These are phyloP conservation scores for Caenorhabditis tropicalis DNA, from an alignment of 1,140 invertebrate species.

Conservation along the genomic window DNA sequence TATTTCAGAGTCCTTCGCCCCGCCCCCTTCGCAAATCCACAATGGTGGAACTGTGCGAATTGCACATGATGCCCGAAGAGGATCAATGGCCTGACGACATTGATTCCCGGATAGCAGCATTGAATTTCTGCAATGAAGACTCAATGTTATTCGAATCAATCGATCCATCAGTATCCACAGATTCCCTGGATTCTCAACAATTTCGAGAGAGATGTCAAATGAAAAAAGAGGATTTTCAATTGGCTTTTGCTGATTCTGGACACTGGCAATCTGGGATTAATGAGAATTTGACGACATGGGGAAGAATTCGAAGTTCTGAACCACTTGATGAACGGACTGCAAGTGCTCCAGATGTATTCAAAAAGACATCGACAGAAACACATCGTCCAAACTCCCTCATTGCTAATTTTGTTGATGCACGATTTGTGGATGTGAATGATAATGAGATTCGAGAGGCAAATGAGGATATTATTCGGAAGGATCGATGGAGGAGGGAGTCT, in stretches of 20 bases:
- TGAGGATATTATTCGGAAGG: slow-evolving; percentile 56
- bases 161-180: slow-evolving; percentile 64
- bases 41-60: slow-evolving; percentile 69
- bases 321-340: slow-evolving; percentile 53
- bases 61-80: slow-evolving; percentile 60
- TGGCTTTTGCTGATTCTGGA: slow-evolving; percentile 69
- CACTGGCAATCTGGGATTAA: slow-evolving; percentile 61
- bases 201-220: slow-evolving; percentile 61
- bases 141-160: slow-evolving; percentile 44
- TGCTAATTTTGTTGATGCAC: slow-evolving; percentile 65
- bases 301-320: slow-evolving; percentile 51
- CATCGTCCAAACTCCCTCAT: slow-evolving; percentile 52
- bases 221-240: slow-evolving; percentile 71
- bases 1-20: not conserved
- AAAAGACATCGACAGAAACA: slow-evolving; percentile 21
- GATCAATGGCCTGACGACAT: slow-evolving; percentile 60
- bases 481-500: slow-evolving; percentile 50
- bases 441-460: slow-evolving; percentile 68
- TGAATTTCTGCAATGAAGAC: slow-evolving; percentile 61
- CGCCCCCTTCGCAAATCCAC: not conserved
- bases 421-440: slow-evolving; percentile 70
- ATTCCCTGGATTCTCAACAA: slow-evolving; percentile 57
- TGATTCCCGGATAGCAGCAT: slow-evolving; percentile 67
- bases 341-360: slow-evolving; percentile 43
- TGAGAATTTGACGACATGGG: slow-evolving; percentile 59